Conservation (phyloP, 2,888 invertebrate genomes). For the Blomia tropicalis region DNA sequence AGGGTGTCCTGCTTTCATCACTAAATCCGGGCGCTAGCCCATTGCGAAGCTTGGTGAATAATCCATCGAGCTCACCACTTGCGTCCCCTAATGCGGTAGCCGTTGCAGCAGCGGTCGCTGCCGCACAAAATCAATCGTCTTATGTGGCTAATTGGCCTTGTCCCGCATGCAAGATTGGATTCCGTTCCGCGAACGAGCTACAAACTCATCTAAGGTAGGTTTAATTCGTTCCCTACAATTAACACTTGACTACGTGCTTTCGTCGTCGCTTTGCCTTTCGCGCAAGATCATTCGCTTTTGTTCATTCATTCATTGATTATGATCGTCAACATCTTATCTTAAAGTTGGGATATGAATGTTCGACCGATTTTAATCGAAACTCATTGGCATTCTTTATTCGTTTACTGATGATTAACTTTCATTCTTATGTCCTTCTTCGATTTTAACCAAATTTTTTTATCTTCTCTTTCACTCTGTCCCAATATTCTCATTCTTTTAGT, state of each 20-base stretch:
- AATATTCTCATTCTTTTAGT: conserved; percentile 4
- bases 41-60: conserved; percentile 21
- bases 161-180: conserved; percentile 32
- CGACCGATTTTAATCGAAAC: no score
- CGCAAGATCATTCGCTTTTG: no score
- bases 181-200: conserved; percentile 31
- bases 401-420: background rate
- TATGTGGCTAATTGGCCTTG: conserved; percentile 30
- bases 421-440: background rate
- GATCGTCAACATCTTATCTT: no score
- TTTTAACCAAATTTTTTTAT: background rate
- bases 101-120: conserved; percentile 17
- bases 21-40: background rate
- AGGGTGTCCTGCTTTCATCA: background rate
- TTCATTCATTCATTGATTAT: conserved; percentile 2
- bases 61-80: conserved; percentile 23
- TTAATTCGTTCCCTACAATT: no score
- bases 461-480: background rate
- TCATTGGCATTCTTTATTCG: background rate
- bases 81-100: conserved; percentile 24
- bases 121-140: conserved; percentile 16
- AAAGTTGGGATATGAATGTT: no score
- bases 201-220: conserved; percentile 30
- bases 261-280: no score
- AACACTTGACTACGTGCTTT: no score